Conservation (phyloP, 1,140 invertebrate genomes). For the Eubasilissa regina region DNA sequence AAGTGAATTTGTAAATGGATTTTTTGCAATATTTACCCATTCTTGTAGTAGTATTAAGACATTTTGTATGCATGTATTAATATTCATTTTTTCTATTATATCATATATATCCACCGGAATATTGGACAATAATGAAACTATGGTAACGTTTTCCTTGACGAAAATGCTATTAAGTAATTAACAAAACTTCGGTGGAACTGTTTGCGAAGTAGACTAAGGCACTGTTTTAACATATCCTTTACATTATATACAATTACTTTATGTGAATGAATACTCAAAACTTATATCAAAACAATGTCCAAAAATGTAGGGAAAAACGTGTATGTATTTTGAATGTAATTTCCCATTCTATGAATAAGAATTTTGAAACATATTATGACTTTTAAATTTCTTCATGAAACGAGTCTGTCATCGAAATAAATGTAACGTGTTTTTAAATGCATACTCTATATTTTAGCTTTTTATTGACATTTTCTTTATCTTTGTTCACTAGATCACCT, state of each 20-base stretch:
- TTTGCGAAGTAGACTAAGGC: conserved; percentile 29
- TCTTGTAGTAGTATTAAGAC: conserved; percentile 27
- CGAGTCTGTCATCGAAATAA: too few relatives aligned
- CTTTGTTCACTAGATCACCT: too few relatives aligned
- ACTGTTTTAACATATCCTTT: conserved; percentile 34
- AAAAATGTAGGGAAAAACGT: neutral
- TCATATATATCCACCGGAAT: conserved; percentile 31
- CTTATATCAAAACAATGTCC: conserved; percentile 14
- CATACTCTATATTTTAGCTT: too few relatives aligned
- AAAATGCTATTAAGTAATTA: conserved; percentile 18
- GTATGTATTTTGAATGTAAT: too few relatives aligned
- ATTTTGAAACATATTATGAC: too few relatives aligned
- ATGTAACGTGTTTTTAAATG: too few relatives aligned
- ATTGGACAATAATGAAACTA: conserved; percentile 40
- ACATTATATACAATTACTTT: conserved; percentile 1
- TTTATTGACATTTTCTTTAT: too few relatives aligned
- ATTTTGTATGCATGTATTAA: conserved; percentile 35
- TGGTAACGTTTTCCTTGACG: neutral
- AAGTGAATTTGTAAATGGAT: neutral
- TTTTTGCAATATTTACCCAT: conserved; percentile 20
- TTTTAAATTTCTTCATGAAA: too few relatives aligned
- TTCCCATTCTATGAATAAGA: too few relatives aligned
- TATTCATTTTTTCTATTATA: conserved; percentile 27
- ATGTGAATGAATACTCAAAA: conserved; percentile 23
- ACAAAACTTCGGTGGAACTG: conserved; percentile 22